Percentiles rank a stretch among this genome's conserved stretches.
Conservation (phyloP, 2,113 vertebrate genomes). For the Lepus timidus region DNA sequence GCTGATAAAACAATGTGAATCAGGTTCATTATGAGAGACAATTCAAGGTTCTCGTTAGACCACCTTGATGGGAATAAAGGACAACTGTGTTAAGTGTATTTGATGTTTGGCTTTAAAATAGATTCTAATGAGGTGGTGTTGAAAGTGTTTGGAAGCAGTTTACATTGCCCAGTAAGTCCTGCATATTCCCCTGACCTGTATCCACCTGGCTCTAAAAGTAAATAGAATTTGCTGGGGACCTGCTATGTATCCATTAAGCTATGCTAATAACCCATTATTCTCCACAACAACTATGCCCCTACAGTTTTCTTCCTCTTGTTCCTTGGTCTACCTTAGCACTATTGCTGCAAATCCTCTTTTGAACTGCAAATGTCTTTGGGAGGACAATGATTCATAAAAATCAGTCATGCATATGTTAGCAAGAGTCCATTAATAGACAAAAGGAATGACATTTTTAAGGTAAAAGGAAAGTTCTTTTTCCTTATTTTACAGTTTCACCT, state of each 20-base stretch:
- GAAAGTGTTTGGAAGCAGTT: not conserved
- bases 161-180: not conserved
- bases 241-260: not conserved
- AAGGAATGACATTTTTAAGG: slow-evolving; percentile 10
- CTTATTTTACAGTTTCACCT: not conserved
- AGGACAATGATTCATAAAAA: not conserved
- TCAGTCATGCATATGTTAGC: not conserved
- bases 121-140: not conserved
- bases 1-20: not conserved
- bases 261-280: not conserved
- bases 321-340: not conserved
- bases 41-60: not conserved
- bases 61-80: not conserved
- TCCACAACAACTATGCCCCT: not conserved
- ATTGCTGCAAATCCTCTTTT: not conserved
- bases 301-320: not conserved
- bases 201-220: not conserved
- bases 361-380: not conserved
- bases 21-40: not conserved
- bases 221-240: not conserved
- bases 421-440: not conserved
- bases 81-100: not conserved
- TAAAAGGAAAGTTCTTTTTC: slow-evolving; percentile 11
- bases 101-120: not conserved
- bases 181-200: not conserved